Evolutionary conservation across 2,797 vertebrate genomes (phyloP), one percentile per base, ranked within the genome.

Genomic region (Hafferia zeledoni): DNA sequence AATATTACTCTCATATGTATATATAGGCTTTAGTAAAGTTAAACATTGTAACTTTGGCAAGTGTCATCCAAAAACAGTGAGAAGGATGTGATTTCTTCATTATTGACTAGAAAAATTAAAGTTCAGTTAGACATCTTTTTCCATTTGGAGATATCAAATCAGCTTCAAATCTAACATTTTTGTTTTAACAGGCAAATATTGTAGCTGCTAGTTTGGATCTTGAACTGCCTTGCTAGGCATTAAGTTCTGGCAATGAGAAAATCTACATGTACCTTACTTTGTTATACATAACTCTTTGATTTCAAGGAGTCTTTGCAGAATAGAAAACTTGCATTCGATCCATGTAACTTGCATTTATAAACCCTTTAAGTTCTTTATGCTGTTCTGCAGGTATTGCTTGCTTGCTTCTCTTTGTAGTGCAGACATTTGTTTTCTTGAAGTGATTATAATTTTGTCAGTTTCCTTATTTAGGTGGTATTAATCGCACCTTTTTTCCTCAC

Each of bases 371-470:
- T 72, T 91, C 47, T 71, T 63, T 39, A 11, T 44, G 18, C 9
- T 43, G 14, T 65, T 72, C 37, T 67, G 56, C 37, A 87, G 33
- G 37, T 60, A 25, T 0, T 20, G 16, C 65, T 65, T 27, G 25
- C 10, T 78, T 57, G 7, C 12, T 67, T 91, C 28, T 72, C 39
- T 82, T 47, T 76, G 55, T 60, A 25, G 22, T 52, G 10, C 47
- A n/a, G 33, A 5, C 64, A 33, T 60, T 60, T 81, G 14, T 60
- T 95, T 87, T 79, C 37, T 84, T 76, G 50, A 88, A 27, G n/a
- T 56, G 50, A 41, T 63, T 8, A 14, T 63, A 35, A 33, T 92
- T 87, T 94, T 76, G 13, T 80, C 24, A 49, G 22, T 33, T 82
- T 88, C 39, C 27, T 72, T 52, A 35, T 39, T 60, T 4, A 52